Percentiles rank a stretch among this genome's conserved stretches.
Evolutionary conservation across 2,113 vertebrate species (phyloP).

Genomic region (Serinus canaria): DNA sequence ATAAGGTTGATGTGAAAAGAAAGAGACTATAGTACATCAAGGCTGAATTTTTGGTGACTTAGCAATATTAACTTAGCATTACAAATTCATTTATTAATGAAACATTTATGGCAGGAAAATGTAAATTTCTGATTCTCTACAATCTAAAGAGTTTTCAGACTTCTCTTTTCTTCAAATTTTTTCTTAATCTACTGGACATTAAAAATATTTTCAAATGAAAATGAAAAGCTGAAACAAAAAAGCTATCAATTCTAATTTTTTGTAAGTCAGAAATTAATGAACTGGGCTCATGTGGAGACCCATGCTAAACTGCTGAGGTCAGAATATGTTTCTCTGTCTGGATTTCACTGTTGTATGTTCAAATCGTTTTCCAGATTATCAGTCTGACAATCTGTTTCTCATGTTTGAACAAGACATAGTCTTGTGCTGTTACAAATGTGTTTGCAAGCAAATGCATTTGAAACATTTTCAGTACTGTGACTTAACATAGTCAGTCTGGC

Average conservation of each 20-base stretch:
- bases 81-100: neutral
- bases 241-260: neutral
- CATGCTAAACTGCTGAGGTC: neutral
- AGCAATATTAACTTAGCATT: neutral
- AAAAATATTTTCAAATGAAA: neutral
- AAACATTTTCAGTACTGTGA: neutral
- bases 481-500: rapidly evolving
- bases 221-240: neutral
- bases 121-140: neutral
- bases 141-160: neutral
- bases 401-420: neutral
- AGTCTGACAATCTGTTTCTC: neutral
- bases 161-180: neutral
- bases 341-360: neutral
- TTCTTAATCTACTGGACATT: neutral
- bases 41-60: neutral
- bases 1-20: neutral
- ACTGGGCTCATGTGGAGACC: neutral
- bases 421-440: neutral
- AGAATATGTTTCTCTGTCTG: neutral
- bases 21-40: neutral
- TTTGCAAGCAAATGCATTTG: neutral
- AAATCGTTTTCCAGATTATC: neutral
- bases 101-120: neutral
- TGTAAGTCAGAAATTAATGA: neutral